Conservation (phyloP, 1,140 invertebrate species). For the Zophobas morio region DNA sequence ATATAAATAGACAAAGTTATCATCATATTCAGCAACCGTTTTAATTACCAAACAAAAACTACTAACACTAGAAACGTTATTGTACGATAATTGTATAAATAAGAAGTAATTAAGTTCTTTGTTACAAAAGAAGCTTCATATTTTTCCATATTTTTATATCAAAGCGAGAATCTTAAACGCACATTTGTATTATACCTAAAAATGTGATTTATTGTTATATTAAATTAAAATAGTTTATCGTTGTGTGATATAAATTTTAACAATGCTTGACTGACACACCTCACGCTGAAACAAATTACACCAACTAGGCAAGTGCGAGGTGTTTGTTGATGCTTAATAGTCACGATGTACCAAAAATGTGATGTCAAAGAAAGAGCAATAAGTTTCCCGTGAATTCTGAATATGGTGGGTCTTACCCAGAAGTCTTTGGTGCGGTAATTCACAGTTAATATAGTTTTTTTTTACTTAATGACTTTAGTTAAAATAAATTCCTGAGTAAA, state of each 20-base stretch:
- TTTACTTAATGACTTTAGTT: slow-evolving; percentile 41
- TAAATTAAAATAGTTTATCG: slow-evolving; percentile 37
- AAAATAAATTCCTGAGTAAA: slow-evolving; percentile 48
- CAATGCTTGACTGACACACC: slow-evolving; percentile 25
- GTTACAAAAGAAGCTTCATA: slow-evolving; percentile 19
- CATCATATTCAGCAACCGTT: slow-evolving; percentile 41
- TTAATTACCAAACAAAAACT: slow-evolving; percentile 30
- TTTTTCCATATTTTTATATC: slow-evolving; percentile 43
- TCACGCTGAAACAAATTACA: slow-evolving; percentile 1
- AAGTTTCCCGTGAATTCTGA: slow-evolving; percentile 39
- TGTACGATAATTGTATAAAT: slow-evolving; percentile 42
- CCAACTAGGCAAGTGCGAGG: not conserved
- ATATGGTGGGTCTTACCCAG: slow-evolving; percentile 31
- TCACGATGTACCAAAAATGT: slow-evolving; percentile 33
- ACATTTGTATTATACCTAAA: slow-evolving; percentile 40
- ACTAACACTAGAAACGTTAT: slow-evolving; percentile 9
- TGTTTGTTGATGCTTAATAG: slow-evolving; percentile 34
- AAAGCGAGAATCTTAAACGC: slow-evolving; percentile 25
- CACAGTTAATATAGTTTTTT: slow-evolving; percentile 32
- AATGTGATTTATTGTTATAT: slow-evolving; percentile 31
- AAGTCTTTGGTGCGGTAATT: slow-evolving; percentile 42
- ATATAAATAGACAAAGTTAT: slow-evolving; percentile 24
- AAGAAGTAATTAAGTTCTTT: slow-evolving; percentile 41
- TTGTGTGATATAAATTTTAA: slow-evolving; percentile 43
- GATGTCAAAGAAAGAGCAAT: slow-evolving; percentile 29